Evolutionary conservation across 2,888 invertebrate species (phyloP).

Genomic region (Agonum fuliginosum): DNA sequence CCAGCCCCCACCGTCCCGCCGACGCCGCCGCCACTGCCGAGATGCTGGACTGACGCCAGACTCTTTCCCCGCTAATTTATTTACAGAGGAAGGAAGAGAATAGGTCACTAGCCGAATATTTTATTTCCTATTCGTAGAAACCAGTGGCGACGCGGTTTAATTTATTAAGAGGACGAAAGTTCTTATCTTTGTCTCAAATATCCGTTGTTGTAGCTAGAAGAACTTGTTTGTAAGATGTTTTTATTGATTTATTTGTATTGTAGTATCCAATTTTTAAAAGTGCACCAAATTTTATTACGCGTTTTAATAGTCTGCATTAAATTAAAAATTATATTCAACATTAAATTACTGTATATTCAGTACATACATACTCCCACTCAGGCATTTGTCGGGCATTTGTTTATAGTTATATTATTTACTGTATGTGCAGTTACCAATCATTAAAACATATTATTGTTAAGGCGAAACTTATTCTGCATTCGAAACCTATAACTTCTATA

Average conservation of each 20-base stretch:
- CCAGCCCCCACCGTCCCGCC: constrained; percentile 2
- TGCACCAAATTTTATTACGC: not conserved
- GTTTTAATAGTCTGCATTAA: not conserved
- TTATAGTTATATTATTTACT: too few species aligned
- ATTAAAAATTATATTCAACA: not conserved
- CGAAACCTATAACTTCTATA: too few species aligned
- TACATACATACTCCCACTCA: too few species aligned
- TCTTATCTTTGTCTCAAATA: constrained; percentile 33
- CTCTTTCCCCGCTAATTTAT: constrained; percentile 53
- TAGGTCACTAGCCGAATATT: constrained; percentile 57
- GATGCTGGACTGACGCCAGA: constrained; percentile 54
- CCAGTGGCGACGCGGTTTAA: constrained; percentile 55
- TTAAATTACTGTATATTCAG: too few species aligned
- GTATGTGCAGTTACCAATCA: too few species aligned
- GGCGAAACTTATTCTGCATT: too few species aligned
- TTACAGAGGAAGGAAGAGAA: constrained; percentile 55
- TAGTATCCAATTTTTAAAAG: not conserved
- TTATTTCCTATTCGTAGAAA: constrained; percentile 54
- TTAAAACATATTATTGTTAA: too few species aligned
- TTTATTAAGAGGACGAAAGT: constrained; percentile 49
- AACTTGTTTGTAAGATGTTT: constrained; percentile 13
- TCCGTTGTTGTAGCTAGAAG: constrained; percentile 23
- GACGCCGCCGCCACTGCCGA: constrained; percentile 37
- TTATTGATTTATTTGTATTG: constrained; percentile 31
- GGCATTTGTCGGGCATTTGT: too few species aligned